Evolutionary conservation across 2,888 invertebrate species (phyloP).

Genomic region (Strigamia maritima): DNA sequence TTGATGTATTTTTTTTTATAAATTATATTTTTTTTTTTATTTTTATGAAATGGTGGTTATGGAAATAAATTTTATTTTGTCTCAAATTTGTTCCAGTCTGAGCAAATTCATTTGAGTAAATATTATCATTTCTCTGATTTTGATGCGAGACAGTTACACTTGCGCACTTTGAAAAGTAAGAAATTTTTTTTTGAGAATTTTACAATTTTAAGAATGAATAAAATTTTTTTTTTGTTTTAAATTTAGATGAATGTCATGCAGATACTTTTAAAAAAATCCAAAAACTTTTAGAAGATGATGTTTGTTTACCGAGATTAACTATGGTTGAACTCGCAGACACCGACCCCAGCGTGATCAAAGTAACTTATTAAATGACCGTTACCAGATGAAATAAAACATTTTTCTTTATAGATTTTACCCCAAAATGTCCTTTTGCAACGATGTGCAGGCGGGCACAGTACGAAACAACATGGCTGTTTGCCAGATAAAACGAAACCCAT

Average conservation of each 20-base stretch:
- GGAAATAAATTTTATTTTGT: background rate
- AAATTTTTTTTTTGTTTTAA: background rate
- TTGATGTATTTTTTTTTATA: no score
- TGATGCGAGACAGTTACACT: background rate
- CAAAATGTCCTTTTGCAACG: background rate
- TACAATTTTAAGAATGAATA: background rate
- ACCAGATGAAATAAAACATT: background rate
- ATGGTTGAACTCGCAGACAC: background rate
- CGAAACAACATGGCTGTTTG: background rate
- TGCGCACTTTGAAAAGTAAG: background rate
- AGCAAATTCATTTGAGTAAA: background rate
- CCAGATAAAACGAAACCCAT: background rate
- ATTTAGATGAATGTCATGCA: background rate
- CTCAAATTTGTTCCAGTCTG: background rate
- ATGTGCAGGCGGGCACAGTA: background rate
- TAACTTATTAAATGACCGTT: background rate
- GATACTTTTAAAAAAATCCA: background rate
- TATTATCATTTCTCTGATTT: background rate
- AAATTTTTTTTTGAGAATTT: background rate
- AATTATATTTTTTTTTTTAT: background rate
- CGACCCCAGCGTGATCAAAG: background rate
- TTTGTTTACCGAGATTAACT: background rate
- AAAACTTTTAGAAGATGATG: background rate
- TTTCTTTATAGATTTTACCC: background rate
- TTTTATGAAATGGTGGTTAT: background rate